phyloP scores from a whole-genome alignment of 2,797 vertebrate genomes.

The Meda fulgida region DNA sequence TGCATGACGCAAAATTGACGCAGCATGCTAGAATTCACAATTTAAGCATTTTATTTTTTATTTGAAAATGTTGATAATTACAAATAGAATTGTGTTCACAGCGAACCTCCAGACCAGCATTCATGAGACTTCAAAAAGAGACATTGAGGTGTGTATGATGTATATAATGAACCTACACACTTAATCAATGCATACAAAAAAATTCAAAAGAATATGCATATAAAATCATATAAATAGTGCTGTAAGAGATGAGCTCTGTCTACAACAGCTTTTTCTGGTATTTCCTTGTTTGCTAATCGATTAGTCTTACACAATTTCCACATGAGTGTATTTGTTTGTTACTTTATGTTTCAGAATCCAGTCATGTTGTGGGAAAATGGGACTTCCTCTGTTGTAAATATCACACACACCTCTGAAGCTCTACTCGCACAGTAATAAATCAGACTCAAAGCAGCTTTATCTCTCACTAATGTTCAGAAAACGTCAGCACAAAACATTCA shows the following conservation, averaged over 20 bases:
- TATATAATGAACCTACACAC: not conserved
- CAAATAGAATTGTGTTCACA: constrained; percentile 19
- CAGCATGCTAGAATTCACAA: not conserved
- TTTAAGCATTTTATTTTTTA: constrained; percentile 13
- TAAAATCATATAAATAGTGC: not conserved
- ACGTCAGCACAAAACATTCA: not conserved
- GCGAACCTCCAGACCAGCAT: constrained; percentile 1
- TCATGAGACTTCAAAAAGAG: not conserved
- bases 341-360: not conserved
- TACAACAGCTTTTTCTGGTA: not conserved
- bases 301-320: not conserved
- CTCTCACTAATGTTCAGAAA: too few relatives aligned
- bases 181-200: not conserved
- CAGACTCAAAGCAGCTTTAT: not conserved
- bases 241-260: not conserved
- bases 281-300: not conserved
- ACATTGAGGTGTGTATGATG: constrained; percentile 7
- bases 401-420: not conserved
- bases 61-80: constrained; percentile 30
- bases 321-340: not conserved
- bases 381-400: not conserved
- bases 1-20: not conserved
- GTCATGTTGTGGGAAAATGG: not conserved
- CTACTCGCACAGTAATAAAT: too few relatives aligned
- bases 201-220: not conserved